Conservation (phyloP, 1,140 invertebrate species). For the Drosophila repletoides region DNA sequence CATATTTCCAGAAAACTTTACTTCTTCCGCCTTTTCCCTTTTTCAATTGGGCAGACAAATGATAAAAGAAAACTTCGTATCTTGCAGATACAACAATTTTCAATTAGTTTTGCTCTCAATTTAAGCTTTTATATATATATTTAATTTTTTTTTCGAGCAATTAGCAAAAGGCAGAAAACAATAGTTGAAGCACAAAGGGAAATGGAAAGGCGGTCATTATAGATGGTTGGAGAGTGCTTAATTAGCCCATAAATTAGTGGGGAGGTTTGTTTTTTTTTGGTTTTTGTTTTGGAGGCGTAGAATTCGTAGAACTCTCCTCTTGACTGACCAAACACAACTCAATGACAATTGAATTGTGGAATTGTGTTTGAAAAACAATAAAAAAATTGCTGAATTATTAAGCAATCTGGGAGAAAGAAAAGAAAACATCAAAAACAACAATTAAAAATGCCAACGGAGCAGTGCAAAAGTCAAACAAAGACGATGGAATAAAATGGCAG, state of each 20-base stretch:
- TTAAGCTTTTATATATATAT: slow-evolving; percentile 41
- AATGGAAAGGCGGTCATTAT: slow-evolving; percentile 51
- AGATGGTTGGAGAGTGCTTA: slow-evolving; percentile 13
- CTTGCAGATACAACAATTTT: slow-evolving; percentile 42
- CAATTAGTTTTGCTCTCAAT: slow-evolving; percentile 69
- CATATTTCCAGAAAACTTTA: too few species aligned
- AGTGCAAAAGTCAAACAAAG: slow-evolving; percentile 71
- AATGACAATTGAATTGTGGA: slow-evolving; percentile 46
- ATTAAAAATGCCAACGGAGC: slow-evolving; percentile 76
- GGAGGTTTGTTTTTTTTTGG: too few species aligned
- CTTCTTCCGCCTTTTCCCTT: not conserved
- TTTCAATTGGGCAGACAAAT: not conserved
- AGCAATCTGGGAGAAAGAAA: slow-evolving; percentile 30
- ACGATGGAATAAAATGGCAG: slow-evolving; percentile 27
- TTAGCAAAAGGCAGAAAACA: slow-evolving; percentile 48
- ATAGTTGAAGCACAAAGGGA: slow-evolving; percentile 45
- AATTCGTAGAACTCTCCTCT: not conserved
- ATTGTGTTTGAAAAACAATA: slow-evolving; percentile 26
- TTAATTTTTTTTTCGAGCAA: slow-evolving; percentile 17
- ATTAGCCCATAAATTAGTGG: slow-evolving; percentile 34
- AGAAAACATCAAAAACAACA: slow-evolving; percentile 45
- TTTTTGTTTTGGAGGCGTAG: too few species aligned
- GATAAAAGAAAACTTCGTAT: not conserved
- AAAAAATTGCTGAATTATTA: slow-evolving; percentile 40
- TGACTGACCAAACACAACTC: slow-evolving; percentile 9